Conservation (phyloP, 2,888 invertebrate genomes). For the Pimpla rufipes region DNA sequence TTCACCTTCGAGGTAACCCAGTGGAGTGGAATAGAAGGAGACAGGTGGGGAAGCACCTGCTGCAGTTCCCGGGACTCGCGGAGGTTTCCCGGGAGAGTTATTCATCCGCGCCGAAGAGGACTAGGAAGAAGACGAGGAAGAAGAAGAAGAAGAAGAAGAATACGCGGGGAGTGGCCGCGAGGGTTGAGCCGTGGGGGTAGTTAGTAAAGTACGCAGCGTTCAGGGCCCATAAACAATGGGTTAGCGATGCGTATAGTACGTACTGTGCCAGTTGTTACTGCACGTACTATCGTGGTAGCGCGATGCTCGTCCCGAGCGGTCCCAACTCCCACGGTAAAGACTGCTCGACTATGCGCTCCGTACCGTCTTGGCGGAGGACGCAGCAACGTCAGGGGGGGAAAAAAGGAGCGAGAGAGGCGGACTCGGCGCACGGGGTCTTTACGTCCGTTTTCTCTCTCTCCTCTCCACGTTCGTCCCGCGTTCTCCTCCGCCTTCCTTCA, state of each 20-base stretch:
- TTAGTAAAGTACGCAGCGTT: slow-evolving; percentile 81
- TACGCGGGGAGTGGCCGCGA: slow-evolving; percentile 47
- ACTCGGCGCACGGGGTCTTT: slow-evolving; percentile 41
- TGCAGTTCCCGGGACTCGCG: slow-evolving; percentile 3
- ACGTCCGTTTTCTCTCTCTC: slow-evolving; percentile 26
- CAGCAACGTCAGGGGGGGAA: slow-evolving; percentile 12
- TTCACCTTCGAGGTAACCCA: neutral
- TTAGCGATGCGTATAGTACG: slow-evolving; percentile 75
- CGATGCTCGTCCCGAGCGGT: slow-evolving; percentile 55
- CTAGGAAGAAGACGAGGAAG: slow-evolving; percentile 1
- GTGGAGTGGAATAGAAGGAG: slow-evolving; percentile 3
- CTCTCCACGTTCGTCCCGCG: neutral
- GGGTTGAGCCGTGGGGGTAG: slow-evolving; percentile 75
- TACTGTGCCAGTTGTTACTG: slow-evolving; percentile 38
- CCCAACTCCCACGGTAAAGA: slow-evolving; percentile 81
- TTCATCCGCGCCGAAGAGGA: slow-evolving; percentile 17
- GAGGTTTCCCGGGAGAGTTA: slow-evolving; percentile 50
- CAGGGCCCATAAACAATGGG: slow-evolving; percentile 82
- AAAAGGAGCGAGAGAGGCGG: slow-evolving; percentile 27
- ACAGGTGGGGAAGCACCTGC: slow-evolving; percentile 27
- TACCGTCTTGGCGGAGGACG: slow-evolving; percentile 42
- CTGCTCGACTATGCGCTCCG: slow-evolving; percentile 48
- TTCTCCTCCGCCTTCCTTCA: slow-evolving; percentile 52
- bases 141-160: neutral
- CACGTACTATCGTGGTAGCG: slow-evolving; percentile 31